These are phyloP conservation scores for Poeciliopsis infans DNA, from an alignment of 2,797 vertebrate species.

Conservation along the genomic window DNA sequence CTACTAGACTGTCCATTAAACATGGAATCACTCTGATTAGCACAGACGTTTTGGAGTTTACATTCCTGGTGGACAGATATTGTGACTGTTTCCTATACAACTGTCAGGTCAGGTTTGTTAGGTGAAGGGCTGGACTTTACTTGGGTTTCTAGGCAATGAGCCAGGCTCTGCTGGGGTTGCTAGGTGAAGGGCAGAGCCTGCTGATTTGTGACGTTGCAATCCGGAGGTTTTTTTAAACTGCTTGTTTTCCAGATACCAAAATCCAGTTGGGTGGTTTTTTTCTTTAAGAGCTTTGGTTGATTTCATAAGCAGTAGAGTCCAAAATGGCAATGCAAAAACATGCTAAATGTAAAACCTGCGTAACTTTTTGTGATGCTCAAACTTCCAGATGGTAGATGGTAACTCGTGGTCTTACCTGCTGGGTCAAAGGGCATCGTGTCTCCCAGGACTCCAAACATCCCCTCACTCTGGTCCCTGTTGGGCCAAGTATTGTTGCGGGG, in stretches of 20 bases:
- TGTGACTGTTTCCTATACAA: neutral
- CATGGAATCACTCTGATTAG: neutral
- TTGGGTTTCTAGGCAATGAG: no score
- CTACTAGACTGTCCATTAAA: neutral
- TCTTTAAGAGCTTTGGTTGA: no score
- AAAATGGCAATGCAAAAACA: no score
- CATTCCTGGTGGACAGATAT: neutral
- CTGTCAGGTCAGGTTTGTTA: neutral
- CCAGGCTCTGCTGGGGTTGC: no score
- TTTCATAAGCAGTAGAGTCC: no score
- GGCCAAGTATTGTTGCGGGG: constrained; percentile 99
- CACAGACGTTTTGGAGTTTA: neutral
- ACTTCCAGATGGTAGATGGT: neutral
- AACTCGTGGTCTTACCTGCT: constrained; percentile 84
- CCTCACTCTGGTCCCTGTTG: constrained; percentile 96
- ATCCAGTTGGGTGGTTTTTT: no score
- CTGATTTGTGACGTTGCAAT: no score
- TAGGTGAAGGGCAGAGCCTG: no score
- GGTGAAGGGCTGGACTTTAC: no score
- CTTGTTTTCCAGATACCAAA: no score
- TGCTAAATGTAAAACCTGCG: no score
- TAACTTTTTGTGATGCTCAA: neutral
- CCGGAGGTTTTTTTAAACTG: no score
- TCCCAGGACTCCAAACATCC: constrained; percentile 84
- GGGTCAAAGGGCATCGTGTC: constrained; percentile 97